Base-by-base conservation (phyloP, 2,888 invertebrate genomes). In the Caradrina clavipalpis region DNA sequence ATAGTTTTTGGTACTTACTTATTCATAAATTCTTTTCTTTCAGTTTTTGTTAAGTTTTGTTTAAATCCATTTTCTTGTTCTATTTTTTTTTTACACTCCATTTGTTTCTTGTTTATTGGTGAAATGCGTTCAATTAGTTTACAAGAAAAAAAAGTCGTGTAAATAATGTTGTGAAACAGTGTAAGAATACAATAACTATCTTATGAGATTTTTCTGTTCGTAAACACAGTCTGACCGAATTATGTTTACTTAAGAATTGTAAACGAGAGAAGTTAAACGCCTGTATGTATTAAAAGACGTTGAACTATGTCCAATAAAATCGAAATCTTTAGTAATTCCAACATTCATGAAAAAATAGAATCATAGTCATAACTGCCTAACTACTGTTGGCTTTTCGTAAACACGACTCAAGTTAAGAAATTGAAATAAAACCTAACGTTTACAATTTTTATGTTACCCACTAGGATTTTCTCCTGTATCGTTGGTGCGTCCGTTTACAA, bases 191-290 rank as follows among this genome's bases (percentile, higher is more conserved):
- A 19, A 13, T 15, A 1, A 21, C 17, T 67, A 35, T 35, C 35
- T 8, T 47, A 39, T 1, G 21, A 72, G 49, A 51, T 45, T 17
- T 45, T 39, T 42, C 42, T 13, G 74, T 74, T 22, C 55, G 22
- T 74, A 64, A 64, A 64, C 21, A 73, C 0, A 5, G 17, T 13
- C 11, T 62, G 47, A 49, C 39, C 21, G 15, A 39, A 35, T 17
- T 22, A 17, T 7, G 5, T 17, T 54, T 39, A 45, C 5, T 17
- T 1, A 39, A 39, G 39, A n/a, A 42, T 51, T 51, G 13, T 6
- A 45, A 35, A 57, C 63, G 51, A 19, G 0, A 42, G n/a, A 31
- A 1, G 11, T 26, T 19, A 10, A 45, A 45, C 42, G n/a, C 11
- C 11, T 13, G 51, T 69, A 45, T 35, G n/a, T 45, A 3, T 35